Percentiles rank a stretch among this genome's conserved stretches.
Evolutionary conservation across 2,888 invertebrate species (phyloP).

Genomic region (Xestia c-nigrum): DNA sequence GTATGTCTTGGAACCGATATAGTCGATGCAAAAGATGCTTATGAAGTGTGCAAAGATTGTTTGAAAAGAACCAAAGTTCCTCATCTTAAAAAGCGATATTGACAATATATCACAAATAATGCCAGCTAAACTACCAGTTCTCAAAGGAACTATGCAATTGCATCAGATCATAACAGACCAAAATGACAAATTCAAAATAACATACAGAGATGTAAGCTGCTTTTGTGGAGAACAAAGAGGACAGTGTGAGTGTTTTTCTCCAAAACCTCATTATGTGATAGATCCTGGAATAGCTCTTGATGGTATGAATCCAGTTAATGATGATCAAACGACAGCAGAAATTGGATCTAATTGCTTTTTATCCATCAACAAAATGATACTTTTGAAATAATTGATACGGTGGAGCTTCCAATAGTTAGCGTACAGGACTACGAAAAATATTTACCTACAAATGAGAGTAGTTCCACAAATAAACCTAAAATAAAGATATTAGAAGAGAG

Average conservation of each 20-base stretch:
- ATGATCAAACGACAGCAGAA: slow-evolving; percentile 13
- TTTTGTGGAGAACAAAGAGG: slow-evolving; percentile 37
- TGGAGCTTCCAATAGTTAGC: slow-evolving; percentile 26
- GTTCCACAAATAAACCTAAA: slow-evolving; percentile 33
- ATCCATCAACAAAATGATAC: too few relatives aligned
- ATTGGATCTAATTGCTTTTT: slow-evolving; percentile 16
- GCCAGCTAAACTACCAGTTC: slow-evolving; percentile 13
- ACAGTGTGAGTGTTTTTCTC: slow-evolving; percentile 41
- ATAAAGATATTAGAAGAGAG: slow-evolving; percentile 44
- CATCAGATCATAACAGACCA: slow-evolving; percentile 26
- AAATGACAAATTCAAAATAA: slow-evolving; percentile 16
- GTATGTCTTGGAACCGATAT: slow-evolving; percentile 32
- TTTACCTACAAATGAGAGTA: slow-evolving; percentile 35
- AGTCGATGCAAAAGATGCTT: slow-evolving; percentile 38
- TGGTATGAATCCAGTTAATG: slow-evolving; percentile 17
- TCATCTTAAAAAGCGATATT: slow-evolving; percentile 16
- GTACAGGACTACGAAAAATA: slow-evolving; percentile 17
- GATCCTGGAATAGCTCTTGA: slow-evolving; percentile 20
- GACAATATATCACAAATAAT: slow-evolving; percentile 13
- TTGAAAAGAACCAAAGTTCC: slow-evolving; percentile 17
- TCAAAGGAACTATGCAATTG: slow-evolving; percentile 19
- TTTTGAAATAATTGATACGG: slow-evolving; percentile 26
- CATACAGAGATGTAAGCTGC: slow-evolving; percentile 39
- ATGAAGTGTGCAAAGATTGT: slow-evolving; percentile 10
- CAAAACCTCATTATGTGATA: slow-evolving; percentile 17